Base-by-base conservation (phyloP, 2,888 invertebrate genomes). In the Rhagium mordax region DNA sequence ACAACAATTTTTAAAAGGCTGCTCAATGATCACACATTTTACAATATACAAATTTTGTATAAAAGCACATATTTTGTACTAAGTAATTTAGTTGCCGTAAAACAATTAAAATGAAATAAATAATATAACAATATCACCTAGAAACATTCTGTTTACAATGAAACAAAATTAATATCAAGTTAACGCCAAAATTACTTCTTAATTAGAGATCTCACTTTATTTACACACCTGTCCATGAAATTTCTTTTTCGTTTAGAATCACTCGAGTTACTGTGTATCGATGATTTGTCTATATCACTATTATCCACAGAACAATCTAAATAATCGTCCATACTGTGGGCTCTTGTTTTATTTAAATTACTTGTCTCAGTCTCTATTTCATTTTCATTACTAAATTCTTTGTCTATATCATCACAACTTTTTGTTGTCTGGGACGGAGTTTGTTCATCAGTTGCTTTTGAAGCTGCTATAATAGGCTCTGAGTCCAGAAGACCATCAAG, bases 161-260 rank as follows among this genome's bases (percentile, higher is more conserved):
- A 64, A 65, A 67, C 64, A 65, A 61, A 64, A 51, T 70, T 64
- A 70, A 53, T 73, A 72, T 74, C 75, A 74, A 74, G 68, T 74
- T 68, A 70, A 64, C 18, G 62, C 62, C 70, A 72, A 70, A 71
- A 65, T 81, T 80, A 86, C 76, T 86, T 87, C 77, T 85, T 85
- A 72, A 92, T 94, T 86, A 94, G 90, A 89, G 93, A 93, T 90
- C 94, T 92, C 88, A 94, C 93, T 92, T 94, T 94, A 89, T 94
- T 94, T 82, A 94, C 93, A 88, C 94, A 94, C 87, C 93, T 91
- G 90, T 95, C 95, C 92, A 96, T 94, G 87, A 96, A 95, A 88
- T 95, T 95, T 86, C 93, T 92, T 87, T 93, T 93, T 84, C 92
- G 90, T 86, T 93, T 93, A 7, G 90, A 90, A 81, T 91, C 88